Base-by-base conservation (phyloP, 2,888 invertebrate species). In the Nudaria mundana region DNA sequence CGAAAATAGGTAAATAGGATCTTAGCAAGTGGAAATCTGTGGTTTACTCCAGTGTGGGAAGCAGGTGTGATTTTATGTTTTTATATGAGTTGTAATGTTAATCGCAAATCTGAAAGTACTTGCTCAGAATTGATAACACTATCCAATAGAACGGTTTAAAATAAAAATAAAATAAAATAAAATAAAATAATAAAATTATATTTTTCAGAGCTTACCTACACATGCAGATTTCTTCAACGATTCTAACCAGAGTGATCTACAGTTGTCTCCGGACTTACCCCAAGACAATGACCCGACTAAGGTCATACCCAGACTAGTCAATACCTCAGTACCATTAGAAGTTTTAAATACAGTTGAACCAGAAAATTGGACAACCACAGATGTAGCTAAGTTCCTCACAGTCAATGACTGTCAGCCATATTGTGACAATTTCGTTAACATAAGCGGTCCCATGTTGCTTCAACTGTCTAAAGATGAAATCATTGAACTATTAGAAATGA, bases 401-500 rank as follows among this genome's bases (percentile, higher is more conserved):
- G 94, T 95, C 28, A 98, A 98, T 75, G 97, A 97, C 73, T 94
- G 93, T 62, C 92, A 92, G 40, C 92, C 93, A 6, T 93, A 94
- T 71, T 93, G 93, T 63, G 91, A 91, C 57, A 91, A 91, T 37
- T 93, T 93, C 63, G 89, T 84, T 59, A 87, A 92, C 76, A 93
- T 98, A 50, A 94, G 95, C 58, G 98, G 98, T 1, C 92, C 93
- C 45, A 92, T 91, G 70, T 89, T 98, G 69, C 86, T 98, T 44
- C 91, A 92, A 52, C 86, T 98, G 43, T 94, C 94, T 33, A 97
- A 97, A 86, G 97, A 97, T 74, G 94, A 97, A 83, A 95, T 98
- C 50, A 93, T 97, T 61, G 94, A 94, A 64, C 88, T 97, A 49
- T 93, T 97, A 14, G 95, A 96, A 57, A 97, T 96, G 92, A 98